Base-by-base conservation (phyloP, 2,797 vertebrate species). In the Enteromius treurensis region DNA sequence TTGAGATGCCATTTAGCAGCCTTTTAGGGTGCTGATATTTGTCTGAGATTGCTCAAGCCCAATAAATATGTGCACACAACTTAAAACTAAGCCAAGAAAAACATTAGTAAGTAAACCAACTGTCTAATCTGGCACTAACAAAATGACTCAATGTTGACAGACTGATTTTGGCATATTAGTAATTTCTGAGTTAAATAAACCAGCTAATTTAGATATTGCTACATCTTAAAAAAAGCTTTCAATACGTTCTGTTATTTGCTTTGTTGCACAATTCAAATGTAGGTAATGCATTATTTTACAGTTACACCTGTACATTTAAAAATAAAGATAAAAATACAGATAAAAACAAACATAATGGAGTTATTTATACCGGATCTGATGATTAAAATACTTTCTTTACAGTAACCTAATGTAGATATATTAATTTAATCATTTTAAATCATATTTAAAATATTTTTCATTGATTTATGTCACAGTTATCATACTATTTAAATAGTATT, bases 1-100 rank as follows among this genome's bases (percentile, higher is more conserved):
- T 21, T 17, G 82, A 62, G 76, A 82, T 69, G 73, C 69, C 60
- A 51, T 71, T 79, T 40, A 79, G 68, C 26, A 29, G 60, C 19
- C 23, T 80, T 71, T 73, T 81, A 73, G 68, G 40, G 53, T 42
- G 26, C 53, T 47, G 26, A 32, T 62, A 73, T 80, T 71, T 62
- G 68, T 80, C 68, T 62, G 37, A 58, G 37, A 77, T 76, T 77
- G 29, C 65, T 13, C 49, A 67, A 68, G 73, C 37, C 17, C 55
- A 60, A 6, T 60, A 60, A 60, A 23, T 23, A 58, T 23, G 19
- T 26, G 21, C 32, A 42, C 51, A 42, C 0, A 1, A 45, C 42
- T 45, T 60, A 19, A 76, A 19, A 53, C 70, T 74, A 21, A 32
- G 45, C 26, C 45, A 32, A 74, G 47, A 53, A 2, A 53, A 34